Percentiles rank a stretch among this genome's conserved stretches.
phyloP scores from a whole-genome alignment of 2,888 invertebrate species.

The Scaptomyza reducta region DNA sequence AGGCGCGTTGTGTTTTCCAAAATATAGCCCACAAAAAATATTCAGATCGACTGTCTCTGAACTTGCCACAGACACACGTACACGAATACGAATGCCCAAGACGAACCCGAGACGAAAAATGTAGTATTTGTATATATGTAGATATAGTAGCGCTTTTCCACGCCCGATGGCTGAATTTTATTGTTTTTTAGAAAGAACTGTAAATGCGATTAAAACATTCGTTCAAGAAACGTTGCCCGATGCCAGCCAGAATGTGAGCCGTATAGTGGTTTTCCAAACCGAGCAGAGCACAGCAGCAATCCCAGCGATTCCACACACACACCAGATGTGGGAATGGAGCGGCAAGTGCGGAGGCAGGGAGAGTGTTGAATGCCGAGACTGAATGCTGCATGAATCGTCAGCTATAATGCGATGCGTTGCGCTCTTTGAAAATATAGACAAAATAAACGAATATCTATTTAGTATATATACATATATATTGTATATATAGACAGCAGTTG shows the following conservation, averaged over 20 bases:
- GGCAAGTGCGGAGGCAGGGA: constrained; percentile 9
- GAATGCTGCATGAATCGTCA: constrained; percentile 58
- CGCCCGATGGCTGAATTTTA: constrained; percentile 71
- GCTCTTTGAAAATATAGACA: constrained; percentile 30
- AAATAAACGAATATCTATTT: constrained; percentile 11
- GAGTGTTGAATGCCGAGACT: constrained; percentile 28
- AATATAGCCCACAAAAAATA: constrained; percentile 65
- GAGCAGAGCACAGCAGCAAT: constrained; percentile 35
- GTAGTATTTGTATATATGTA: constrained; percentile 6
- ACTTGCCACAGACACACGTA: constrained; percentile 65
- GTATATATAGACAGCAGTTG: constrained; percentile 46
- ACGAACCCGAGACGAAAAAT: constrained; percentile 50
- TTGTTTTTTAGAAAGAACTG: constrained; percentile 82
- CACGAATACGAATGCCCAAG: constrained; percentile 13
- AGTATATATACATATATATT: constrained; percentile 11
- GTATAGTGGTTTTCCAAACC: constrained; percentile 75
- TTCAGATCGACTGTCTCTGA: constrained; percentile 63
- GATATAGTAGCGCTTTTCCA: constrained; percentile 70
- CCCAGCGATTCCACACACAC: constrained; percentile 12
- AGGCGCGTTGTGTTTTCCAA: constrained; percentile 71
- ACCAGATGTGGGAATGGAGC: constrained; percentile 20
- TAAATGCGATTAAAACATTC: constrained; percentile 75
- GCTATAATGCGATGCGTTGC: constrained; percentile 81
- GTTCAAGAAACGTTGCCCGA: constrained; percentile 34
- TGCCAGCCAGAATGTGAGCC: constrained; percentile 63